These are phyloP conservation scores for Lydus trimaculatus DNA, from an alignment of 2,888 invertebrate species.

Conservation along the genomic window DNA sequence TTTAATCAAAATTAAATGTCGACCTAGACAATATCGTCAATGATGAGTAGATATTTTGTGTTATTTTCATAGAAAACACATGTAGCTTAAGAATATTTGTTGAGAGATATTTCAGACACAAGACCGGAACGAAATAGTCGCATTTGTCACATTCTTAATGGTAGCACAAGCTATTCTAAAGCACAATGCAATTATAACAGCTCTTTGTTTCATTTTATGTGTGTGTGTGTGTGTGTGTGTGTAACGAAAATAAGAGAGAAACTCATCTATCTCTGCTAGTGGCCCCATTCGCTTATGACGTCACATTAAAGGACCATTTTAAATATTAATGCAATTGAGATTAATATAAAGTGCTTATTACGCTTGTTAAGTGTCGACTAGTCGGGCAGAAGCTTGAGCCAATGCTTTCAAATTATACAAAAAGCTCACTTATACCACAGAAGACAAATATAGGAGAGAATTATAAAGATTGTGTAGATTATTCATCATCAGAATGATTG, in stretches of 20 bases:
- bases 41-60: not conserved
- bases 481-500: not conserved
- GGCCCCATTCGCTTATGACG: conserved; percentile 32
- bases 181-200: conserved; percentile 34
- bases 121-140: conserved; percentile 17
- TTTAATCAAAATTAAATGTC: not conserved
- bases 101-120: conserved; percentile 23
- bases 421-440: not conserved
- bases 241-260: not conserved
- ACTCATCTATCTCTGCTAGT: not conserved
- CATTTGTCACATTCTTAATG: conserved; percentile 35
- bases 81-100: conserved; percentile 15
- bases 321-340: conserved; percentile 55
- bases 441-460: conserved; percentile 3
- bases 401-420: not conserved
- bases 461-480: not conserved
- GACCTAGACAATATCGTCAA: not conserved
- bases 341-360: conserved; percentile 56
- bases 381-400: not conserved
- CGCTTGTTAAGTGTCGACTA: conserved; percentile 42
- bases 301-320: conserved; percentile 42
- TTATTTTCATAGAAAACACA: not conserved
- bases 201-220: conserved; percentile 29
- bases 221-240: not conserved
- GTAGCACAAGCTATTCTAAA: conserved; percentile 25